Evolutionary conservation across 2,888 invertebrate genomes (phyloP).

Genomic region (Himalopsyche tibetana): DNA sequence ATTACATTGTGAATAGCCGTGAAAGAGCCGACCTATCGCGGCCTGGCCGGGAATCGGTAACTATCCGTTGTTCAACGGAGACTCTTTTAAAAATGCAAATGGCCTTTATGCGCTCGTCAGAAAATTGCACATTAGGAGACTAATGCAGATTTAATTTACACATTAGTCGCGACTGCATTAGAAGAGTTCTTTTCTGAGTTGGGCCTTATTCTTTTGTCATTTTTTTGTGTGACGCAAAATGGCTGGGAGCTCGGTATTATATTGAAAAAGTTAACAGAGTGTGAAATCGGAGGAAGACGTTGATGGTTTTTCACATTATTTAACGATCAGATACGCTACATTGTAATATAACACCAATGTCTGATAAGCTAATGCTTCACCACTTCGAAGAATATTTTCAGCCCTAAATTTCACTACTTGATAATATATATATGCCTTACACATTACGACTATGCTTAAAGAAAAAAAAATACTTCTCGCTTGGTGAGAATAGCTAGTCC

Average conservation of each 20-base stretch:
- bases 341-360: too few relatives aligned
- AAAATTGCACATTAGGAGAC: conserved; percentile 63
- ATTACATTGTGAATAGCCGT: conserved; percentile 63
- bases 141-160: conserved; percentile 65
- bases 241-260: conserved; percentile 26
- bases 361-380: too few relatives aligned
- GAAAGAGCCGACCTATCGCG: conserved; percentile 55
- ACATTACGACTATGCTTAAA: too few relatives aligned
- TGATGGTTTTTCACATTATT: too few relatives aligned
- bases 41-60: conserved; percentile 20
- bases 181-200: neutral
- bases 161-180: conserved; percentile 58
- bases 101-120: conserved; percentile 47
- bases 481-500: too few relatives aligned
- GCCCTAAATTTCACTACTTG: too few relatives aligned
- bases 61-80: conserved; percentile 22
- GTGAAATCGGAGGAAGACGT: neutral
- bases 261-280: conserved; percentile 1
- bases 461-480: too few relatives aligned
- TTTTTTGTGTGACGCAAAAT: conserved; percentile 30
- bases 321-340: too few relatives aligned
- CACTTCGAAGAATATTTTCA: too few relatives aligned
- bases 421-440: too few relatives aligned
- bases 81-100: conserved; percentile 36
- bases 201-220: conserved; percentile 10